These are phyloP conservation scores for Astropecten irregularis DNA, from an alignment of 53 echinoderm and acorn worm species.

Conservation along the genomic window DNA sequence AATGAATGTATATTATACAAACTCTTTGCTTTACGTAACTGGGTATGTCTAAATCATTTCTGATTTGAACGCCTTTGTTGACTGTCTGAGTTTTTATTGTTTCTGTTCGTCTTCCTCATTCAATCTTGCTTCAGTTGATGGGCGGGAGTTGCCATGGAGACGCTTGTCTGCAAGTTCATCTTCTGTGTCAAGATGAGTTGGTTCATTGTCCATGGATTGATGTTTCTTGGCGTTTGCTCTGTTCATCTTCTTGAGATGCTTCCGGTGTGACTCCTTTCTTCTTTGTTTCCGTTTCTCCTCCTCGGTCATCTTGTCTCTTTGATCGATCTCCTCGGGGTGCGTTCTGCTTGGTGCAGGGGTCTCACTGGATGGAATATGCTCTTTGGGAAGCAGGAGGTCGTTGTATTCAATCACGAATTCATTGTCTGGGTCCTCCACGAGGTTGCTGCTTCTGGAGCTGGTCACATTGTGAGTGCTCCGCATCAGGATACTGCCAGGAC, in stretches of 20 bases:
- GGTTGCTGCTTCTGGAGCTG: no score
- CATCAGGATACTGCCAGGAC: background rate
- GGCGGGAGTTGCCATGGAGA: background rate
- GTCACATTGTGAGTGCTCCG: no score
- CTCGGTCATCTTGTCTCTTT: background rate
- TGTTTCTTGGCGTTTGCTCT: no score
- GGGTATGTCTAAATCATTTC: no score
- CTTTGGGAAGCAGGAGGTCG: background rate
- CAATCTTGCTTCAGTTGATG: no score
- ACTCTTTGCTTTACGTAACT: no score
- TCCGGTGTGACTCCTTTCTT: slow-evolving; percentile 22
- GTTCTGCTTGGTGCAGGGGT: no score
- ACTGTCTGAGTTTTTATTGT: no score
- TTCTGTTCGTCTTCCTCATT: no score
- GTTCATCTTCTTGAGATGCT: slow-evolving; percentile 30
- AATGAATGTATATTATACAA: no score
- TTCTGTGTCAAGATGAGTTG: background rate
- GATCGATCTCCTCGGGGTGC: background rate
- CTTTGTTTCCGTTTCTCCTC: background rate
- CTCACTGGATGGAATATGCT: background rate
- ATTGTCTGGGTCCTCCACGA: background rate
- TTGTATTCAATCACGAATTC: background rate
- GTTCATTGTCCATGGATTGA: no score
- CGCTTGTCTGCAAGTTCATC: background rate
- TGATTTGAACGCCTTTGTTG: no score